phyloP scores from a whole-genome alignment of 2,888 invertebrate genomes.

The Barypeithes pellucidus region DNA sequence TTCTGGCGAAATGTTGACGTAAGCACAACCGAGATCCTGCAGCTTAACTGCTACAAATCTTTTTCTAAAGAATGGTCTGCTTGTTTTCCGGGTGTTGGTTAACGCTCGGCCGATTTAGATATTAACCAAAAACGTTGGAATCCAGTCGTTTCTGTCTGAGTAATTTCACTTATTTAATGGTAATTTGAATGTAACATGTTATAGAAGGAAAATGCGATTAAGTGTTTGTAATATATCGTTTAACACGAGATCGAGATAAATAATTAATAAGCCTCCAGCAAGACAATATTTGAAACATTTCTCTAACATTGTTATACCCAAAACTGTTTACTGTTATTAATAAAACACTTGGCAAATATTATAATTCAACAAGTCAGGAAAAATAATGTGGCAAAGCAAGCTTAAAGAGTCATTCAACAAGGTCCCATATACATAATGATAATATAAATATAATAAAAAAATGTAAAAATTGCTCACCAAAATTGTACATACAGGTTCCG shows the following conservation, averaged over 20 bases:
- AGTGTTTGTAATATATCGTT: neutral
- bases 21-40: slow-evolving; percentile 44
- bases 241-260: neutral
- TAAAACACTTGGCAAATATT: no score
- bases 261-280: no score
- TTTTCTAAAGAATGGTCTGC: slow-evolving; percentile 39
- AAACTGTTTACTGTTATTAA: no score
- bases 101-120: slow-evolving; percentile 45
- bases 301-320: no score
- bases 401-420: no score
- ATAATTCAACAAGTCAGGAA: no score
- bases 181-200: slow-evolving; percentile 7
- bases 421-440: no score
- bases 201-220: neutral
- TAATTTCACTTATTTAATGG: slow-evolving; percentile 18
- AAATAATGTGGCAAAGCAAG: no score
- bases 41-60: slow-evolving; percentile 49
- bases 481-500: no score
- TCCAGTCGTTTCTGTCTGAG: slow-evolving; percentile 20
- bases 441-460: no score
- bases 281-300: no score
- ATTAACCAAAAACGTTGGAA: slow-evolving; percentile 37
- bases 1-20: slow-evolving; percentile 43
- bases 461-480: no score
- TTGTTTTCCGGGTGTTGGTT: slow-evolving; percentile 42